Evolutionary conservation across 2,888 invertebrate species (phyloP).

Genomic region (Sisyra nigra): DNA sequence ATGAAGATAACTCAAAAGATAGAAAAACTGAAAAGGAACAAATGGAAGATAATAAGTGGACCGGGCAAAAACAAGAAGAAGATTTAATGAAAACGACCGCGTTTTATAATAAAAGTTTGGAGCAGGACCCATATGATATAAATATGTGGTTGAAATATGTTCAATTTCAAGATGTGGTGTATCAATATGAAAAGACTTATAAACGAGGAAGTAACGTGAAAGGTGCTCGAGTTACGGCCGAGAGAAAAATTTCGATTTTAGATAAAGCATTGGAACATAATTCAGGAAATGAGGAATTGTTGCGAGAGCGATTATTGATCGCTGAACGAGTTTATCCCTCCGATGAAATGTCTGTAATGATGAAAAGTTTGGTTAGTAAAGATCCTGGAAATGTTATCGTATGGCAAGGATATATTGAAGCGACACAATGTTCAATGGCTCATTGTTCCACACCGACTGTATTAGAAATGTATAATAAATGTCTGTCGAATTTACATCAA

Average conservation of each 20-base stretch:
- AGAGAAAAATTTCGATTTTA: constrained; percentile 42
- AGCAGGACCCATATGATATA: constrained; percentile 33
- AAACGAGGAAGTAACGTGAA: constrained; percentile 27
- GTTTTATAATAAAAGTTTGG: constrained; percentile 33
- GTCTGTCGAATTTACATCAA: constrained; percentile 28
- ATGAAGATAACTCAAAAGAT: neutral
- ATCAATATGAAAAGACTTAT: constrained; percentile 28
- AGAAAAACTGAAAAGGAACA: neutral
- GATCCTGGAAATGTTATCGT: constrained; percentile 29
- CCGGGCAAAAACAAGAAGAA: constrained; percentile 24
- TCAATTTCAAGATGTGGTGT: constrained; percentile 34
- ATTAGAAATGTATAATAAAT: constrained; percentile 35
- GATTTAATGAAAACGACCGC: constrained; percentile 32
- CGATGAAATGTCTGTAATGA: constrained; percentile 35
- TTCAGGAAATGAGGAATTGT: constrained; percentile 32
- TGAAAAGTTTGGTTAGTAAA: constrained; percentile 31
- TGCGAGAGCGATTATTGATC: constrained; percentile 30
- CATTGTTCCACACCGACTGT: constrained; percentile 42
- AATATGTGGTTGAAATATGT: constrained; percentile 42
- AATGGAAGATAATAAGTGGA: neutral
- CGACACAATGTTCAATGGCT: constrained; percentile 39
- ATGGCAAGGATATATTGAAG: constrained; percentile 36
- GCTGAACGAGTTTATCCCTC: constrained; percentile 36
- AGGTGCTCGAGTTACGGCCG: constrained; percentile 26
- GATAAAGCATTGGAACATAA: constrained; percentile 42